These are phyloP conservation scores for Clavelina lepadiformis DNA, from an alignment of 23 tunicate genomes.

Conservation along the genomic window DNA sequence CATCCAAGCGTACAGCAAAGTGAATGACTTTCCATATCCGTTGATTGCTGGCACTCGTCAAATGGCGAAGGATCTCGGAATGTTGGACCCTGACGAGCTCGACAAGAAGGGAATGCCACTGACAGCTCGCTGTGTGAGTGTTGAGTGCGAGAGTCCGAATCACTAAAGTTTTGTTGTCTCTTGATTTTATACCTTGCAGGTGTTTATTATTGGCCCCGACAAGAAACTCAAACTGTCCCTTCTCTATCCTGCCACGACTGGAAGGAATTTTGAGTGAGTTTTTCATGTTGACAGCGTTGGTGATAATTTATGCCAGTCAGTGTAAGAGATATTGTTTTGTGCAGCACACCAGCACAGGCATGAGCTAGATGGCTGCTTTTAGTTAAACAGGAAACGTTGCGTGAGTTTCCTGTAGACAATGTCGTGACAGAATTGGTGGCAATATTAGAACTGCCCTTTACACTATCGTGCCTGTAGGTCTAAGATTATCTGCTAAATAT, in stretches of 20 bases:
- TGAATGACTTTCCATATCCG: constrained; percentile 80
- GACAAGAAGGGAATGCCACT: constrained; percentile 88
- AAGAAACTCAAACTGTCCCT: constrained; percentile 88
- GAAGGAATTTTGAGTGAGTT: constrained; percentile 86
- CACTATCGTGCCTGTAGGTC: too few species aligned
- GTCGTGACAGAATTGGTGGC: too few species aligned
- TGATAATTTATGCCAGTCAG: too few species aligned
- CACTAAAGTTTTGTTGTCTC: neutral
- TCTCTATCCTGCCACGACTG: constrained; percentile 98
- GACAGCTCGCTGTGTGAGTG: constrained; percentile 87
- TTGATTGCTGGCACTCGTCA: constrained; percentile 80
- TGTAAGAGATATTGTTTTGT: too few species aligned
- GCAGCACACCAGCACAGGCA: too few species aligned
- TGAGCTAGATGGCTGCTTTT: too few species aligned
- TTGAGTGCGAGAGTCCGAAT: neutral
- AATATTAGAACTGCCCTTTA: too few species aligned
- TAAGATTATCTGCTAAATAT: too few species aligned
- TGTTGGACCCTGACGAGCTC: constrained; percentile 97
- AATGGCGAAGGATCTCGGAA: constrained; percentile 71
- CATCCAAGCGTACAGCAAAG: constrained; percentile 47
- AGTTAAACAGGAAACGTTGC: too few species aligned
- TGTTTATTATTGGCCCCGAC: constrained; percentile 89
- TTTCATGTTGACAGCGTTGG: too few species aligned
- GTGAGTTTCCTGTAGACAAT: too few species aligned
- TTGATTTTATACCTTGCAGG: constrained; percentile 14